These are phyloP conservation scores for Lamprologus sp. DNA, from an alignment of 2,113 vertebrate genomes.

Conservation along the genomic window DNA sequence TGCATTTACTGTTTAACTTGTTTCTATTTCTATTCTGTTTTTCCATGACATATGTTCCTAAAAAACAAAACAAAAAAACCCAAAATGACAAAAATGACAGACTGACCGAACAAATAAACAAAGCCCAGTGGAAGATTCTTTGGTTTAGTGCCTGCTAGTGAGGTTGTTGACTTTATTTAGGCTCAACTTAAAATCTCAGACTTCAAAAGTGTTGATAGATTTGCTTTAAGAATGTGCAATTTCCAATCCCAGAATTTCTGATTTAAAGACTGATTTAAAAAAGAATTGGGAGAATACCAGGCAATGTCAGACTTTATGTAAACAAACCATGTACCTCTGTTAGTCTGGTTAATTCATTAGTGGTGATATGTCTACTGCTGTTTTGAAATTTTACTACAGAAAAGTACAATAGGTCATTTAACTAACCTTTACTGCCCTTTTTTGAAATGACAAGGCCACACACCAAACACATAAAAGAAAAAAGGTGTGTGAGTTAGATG, in stretches of 20 bases:
- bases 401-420: neutral
- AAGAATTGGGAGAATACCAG: neutral
- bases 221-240: neutral
- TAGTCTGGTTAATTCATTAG: neutral
- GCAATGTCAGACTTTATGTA: neutral
- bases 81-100: neutral
- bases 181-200: neutral
- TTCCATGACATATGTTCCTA: neutral
- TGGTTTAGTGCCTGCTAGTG: neutral
- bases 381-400: neutral
- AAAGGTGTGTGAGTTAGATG: neutral
- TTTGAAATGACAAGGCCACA: neutral
- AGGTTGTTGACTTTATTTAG: neutral
- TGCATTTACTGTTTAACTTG: neutral
- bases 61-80: neutral
- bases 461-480: neutral
- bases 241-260: neutral
- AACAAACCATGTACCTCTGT: neutral
- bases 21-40: neutral
- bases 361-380: neutral
- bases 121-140: neutral
- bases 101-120: neutral
- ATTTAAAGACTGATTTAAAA: neutral
- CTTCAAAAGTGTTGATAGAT: neutral
- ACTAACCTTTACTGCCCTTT: neutral